Conservation (phyloP, 37 sponge, comb jelly and placozoan species). For the Agelas oroides region DNA sequence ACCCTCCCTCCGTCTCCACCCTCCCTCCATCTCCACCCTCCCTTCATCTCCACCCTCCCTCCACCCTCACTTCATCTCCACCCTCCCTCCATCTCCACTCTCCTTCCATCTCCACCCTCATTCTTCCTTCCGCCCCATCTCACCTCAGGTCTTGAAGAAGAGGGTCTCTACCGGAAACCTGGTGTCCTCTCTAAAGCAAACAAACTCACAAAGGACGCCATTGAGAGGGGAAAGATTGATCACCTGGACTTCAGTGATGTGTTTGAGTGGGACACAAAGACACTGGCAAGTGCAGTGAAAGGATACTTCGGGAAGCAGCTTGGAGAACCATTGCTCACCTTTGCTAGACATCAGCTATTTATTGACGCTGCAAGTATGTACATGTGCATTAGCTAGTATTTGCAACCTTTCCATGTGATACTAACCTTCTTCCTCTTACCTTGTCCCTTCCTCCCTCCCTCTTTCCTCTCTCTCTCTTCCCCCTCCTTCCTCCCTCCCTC, state of each 20-base stretch:
- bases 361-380: slow-evolving; percentile 83
- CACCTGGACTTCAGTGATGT: slow-evolving; percentile 59
- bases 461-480: too few species aligned
- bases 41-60: too few species aligned
- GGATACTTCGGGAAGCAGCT: slow-evolving; percentile 81
- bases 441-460: too few species aligned
- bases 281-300: slow-evolving; percentile 89
- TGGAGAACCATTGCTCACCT: slow-evolving; percentile 87
- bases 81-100: too few species aligned
- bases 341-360: slow-evolving; percentile 67
- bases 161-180: slow-evolving; percentile 92
- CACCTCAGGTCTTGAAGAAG: slow-evolving; percentile 85
- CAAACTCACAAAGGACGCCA: slow-evolving; percentile 74
- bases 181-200: slow-evolving; percentile 83
- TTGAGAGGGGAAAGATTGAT: slow-evolving; percentile 56
- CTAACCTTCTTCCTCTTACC: too few species aligned
- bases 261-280: slow-evolving; percentile 86
- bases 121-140: too few species aligned
- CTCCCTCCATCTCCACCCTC: too few species aligned
- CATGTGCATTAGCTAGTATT: too few species aligned
- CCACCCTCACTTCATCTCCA: too few species aligned
- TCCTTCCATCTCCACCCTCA: background rate
- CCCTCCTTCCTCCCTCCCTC: too few species aligned
- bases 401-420: too few species aligned
- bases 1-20: too few species aligned